Conservation (phyloP, 1,140 invertebrate species). For the Drosophila dunni region DNA sequence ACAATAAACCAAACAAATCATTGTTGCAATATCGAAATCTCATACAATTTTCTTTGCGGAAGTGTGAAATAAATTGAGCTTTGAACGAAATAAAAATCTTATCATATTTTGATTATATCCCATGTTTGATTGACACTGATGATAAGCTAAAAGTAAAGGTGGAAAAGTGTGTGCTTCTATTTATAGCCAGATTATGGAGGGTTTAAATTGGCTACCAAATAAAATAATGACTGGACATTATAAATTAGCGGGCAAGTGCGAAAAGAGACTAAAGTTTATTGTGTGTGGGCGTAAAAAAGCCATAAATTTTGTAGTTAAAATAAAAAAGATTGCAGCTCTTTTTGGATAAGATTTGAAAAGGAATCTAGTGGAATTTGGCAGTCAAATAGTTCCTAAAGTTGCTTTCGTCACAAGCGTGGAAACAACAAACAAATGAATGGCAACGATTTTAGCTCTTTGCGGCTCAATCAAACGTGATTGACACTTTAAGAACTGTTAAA, state of each 20-base stretch:
- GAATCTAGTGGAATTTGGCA: too few relatives aligned
- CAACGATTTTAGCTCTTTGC: slow-evolving; percentile 24
- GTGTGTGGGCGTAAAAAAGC: not conserved
- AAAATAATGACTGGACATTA: not conserved
- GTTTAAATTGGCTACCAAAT: too few relatives aligned
- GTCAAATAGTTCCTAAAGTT: too few relatives aligned
- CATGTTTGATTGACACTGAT: slow-evolving; percentile 36
- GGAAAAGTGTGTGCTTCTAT: slow-evolving; percentile 8
- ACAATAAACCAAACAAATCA: slow-evolving; percentile 44
- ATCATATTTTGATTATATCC: slow-evolving; percentile 17
- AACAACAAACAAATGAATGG: slow-evolving; percentile 5
- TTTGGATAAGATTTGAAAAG: too few relatives aligned
- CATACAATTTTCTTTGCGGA: slow-evolving; percentile 16
- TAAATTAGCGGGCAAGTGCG: slow-evolving; percentile 5
- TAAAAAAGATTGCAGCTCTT: too few relatives aligned
- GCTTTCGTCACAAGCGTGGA: slow-evolving; percentile 7
- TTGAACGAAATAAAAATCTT: slow-evolving; percentile 11
- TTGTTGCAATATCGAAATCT: slow-evolving; percentile 29
- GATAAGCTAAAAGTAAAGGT: slow-evolving; percentile 23
- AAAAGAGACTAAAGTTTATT: not conserved
- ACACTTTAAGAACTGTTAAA: slow-evolving; percentile 66
- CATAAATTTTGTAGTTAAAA: too few relatives aligned
- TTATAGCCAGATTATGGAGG: slow-evolving; percentile 15
- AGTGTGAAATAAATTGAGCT: slow-evolving; percentile 25
- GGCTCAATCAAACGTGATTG: slow-evolving; percentile 74